Percentiles rank a stretch among this genome's conserved stretches.
phyloP scores from a whole-genome alignment of 2,797 vertebrate genomes.

The Spondyliosoma cantharus region DNA sequence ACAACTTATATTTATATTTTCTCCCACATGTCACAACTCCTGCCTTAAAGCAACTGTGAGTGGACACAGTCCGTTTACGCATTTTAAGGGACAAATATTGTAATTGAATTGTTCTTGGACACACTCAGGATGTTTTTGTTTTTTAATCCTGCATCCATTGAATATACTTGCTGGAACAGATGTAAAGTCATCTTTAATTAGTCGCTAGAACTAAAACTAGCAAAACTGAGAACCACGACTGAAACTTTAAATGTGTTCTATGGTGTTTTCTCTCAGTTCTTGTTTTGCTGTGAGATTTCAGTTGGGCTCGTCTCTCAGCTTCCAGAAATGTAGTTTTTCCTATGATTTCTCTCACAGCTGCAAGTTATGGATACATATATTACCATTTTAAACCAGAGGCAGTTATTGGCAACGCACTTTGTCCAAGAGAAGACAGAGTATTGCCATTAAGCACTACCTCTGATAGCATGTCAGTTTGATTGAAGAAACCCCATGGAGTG shows the following conservation, averaged over 20 bases:
- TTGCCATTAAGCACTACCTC: not conserved
- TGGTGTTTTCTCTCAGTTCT: constrained; percentile 40
- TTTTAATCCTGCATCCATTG: not conserved
- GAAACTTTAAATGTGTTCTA: constrained; percentile 7
- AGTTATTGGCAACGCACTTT: not conserved
- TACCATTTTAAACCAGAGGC: not conserved
- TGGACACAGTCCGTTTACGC: too few species aligned
- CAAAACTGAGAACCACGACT: constrained; percentile 30
- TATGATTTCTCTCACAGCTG: not conserved
- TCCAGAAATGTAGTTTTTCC: not conserved
- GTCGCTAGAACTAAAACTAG: constrained; percentile 3
- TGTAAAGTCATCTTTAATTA: not conserved
- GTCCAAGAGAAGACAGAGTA: not conserved
- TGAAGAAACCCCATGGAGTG: not conserved
- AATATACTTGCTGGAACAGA: not conserved
- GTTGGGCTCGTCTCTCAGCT: not conserved
- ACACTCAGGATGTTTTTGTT: not conserved
- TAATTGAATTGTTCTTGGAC: not conserved
- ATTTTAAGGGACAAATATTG: too few species aligned
- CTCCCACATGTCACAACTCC: too few species aligned
- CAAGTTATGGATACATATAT: not conserved
- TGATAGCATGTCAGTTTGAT: constrained; percentile 1
- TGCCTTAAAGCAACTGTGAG: too few species aligned
- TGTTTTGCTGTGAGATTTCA: constrained; percentile 18
- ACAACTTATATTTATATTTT: too few species aligned